Base-by-base conservation (phyloP, 2,113 vertebrate genomes). In the Sialia sialis region DNA sequence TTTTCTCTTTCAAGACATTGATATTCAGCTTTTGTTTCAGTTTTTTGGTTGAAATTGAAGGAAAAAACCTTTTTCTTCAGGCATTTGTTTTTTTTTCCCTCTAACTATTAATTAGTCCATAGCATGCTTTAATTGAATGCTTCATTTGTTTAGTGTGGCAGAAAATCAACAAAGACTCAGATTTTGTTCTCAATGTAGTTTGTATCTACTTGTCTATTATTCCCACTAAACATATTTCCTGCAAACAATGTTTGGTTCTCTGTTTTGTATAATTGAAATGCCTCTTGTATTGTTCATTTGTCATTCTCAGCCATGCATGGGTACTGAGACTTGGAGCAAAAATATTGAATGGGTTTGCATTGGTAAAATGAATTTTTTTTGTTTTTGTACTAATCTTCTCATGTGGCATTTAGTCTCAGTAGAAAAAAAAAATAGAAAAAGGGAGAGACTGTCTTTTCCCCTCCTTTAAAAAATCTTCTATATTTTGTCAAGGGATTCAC, bases 91-190 rank as follows among this genome's bases (percentile, higher is more conserved):
- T 9, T 70, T 70, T 56, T 19, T n/a, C n/a, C 17, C 32, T 59
- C 67, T 91, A 52, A 67, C 21, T 86, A 43, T 86, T 79, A 67
- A 78, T 94, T 93, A 79, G 4, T 38, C 27, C 46, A 38, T 44
- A 63, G 25, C 9, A 69, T 44, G 7, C 13, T 68, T 79, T 79
- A 87, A 72, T 54, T 81, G 62, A 82, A 69, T 75, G 10, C 23
- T 82, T 91, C 30, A 27, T 82, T 60, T 72, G 15, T 89, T 77
- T 68, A 64, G 52, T 19, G 56, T 55, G 54, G 64, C 54, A 79
- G 87, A 87, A 96, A 94, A 93, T 94, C 87, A 68, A 73, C 74
- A 79, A 76, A 84, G 38, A 8, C 54, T 72, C 48, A 30, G n/a
- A 54, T 87, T 85, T 82, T 87, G 5, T 67, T 85, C 58, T 82